Evolutionary conservation across 37 sponge, comb jelly and placozoan species (phyloP), one percentile per base, ranked within the genome.

Genomic region (Eunapius fragilis): DNA sequence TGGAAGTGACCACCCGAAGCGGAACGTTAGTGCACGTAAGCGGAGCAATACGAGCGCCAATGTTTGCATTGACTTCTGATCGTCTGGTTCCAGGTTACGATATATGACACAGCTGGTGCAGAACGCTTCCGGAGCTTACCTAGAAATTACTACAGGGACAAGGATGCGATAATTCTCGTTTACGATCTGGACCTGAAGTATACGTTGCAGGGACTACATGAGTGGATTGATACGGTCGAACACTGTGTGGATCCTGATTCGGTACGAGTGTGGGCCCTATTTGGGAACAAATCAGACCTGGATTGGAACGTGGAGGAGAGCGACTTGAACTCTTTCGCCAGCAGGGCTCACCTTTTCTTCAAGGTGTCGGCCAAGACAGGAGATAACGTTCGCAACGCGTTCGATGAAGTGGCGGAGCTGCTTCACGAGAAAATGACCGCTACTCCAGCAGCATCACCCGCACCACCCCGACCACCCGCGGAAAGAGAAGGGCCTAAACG

Each of bases 41-140:
- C 10, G 31, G n/a, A n/a, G n/a, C n/a, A n/a, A n/a, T n/a, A n/a
- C n/a, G n/a, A n/a, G n/a, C n/a, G n/a, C n/a, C n/a, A n/a, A n/a
- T n/a, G n/a, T n/a, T n/a, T n/a, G n/a, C n/a, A n/a, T n/a, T n/a
- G n/a, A n/a, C n/a, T n/a, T n/a, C n/a, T n/a, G n/a, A n/a, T n/a
- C n/a, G n/a, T n/a, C n/a, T n/a, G 47, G 3, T 31, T 71, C 27
- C 72, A 91, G 91, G 68, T 91, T 12, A 71, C 80, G 17, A 34
- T 95, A 67, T 90, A 70, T 88, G 92, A 95, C 83, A 95, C 96
- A 7, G 90, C 90, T 0, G 96, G 96, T 9, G 88, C 84, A 22
- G 96, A 95, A 47, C 37, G 90, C 71, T 92, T 92, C 76, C 81
- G 96, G 58, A 95, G 88, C 17, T 82, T 95, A 70, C 92, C 96